Conservation (phyloP, 1,140 invertebrate genomes). For the Anoplolepis gracilipes region DNA sequence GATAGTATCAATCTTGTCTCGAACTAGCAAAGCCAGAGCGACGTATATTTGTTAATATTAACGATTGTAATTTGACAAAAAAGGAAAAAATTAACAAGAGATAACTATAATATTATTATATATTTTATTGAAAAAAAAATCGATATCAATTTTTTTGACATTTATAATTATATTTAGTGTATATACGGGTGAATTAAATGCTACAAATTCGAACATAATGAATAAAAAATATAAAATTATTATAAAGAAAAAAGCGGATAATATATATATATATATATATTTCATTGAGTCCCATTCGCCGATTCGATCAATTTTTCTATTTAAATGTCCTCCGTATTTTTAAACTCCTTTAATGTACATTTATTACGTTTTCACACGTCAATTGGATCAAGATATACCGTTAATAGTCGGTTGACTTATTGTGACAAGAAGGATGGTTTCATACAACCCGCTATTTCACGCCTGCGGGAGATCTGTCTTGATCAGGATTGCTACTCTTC, state of each 20-base stretch:
- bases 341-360: not conserved
- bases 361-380: conserved; percentile 10
- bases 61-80: not conserved
- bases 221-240: too few species aligned
- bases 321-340: not conserved
- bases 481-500: conserved; percentile 65
- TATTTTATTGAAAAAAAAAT: not conserved
- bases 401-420: conserved; percentile 69
- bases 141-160: too few species aligned
- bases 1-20: not conserved
- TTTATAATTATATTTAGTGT: too few species aligned
- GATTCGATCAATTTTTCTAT: not conserved
- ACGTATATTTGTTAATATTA: conserved; percentile 14
- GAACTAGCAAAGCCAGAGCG: not conserved
- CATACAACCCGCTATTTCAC: conserved; percentile 68
- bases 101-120: not conserved
- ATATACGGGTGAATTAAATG: too few species aligned
- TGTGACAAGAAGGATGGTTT: conserved; percentile 75
- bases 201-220: not conserved
- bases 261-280: not conserved
- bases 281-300: not conserved
- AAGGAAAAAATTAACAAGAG: not conserved
- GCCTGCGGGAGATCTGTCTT: conserved; percentile 71
- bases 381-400: conserved; percentile 75
- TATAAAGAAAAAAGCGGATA: too few species aligned